Base-by-base conservation (phyloP, 2,797 vertebrate species). In the Limnodromus scolopaceus region DNA sequence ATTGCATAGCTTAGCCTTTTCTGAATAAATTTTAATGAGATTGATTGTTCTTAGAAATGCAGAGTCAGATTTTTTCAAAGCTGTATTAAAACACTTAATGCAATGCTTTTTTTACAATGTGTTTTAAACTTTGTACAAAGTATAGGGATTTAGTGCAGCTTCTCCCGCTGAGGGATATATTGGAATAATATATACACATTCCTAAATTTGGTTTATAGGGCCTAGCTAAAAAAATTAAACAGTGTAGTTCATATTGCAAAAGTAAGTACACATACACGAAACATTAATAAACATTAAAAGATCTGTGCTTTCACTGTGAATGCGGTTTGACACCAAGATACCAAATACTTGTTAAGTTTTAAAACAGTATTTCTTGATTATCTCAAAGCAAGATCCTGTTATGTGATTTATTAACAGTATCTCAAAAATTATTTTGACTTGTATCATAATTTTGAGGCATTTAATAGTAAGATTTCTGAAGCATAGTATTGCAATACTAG, bases 151-250 rank as follows among this genome's bases (percentile, higher is more conserved):
- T 78, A 70, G 45, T 84, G 13, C 39, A 70, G 10, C 43, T 91
- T 86, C 28, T 64, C 15, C 16, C 86, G 63, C 39, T 87, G 79
- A 65, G 48, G 41, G 5, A 2, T 78, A 32, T 91, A 54, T 49
- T 88, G 18, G 25, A 54, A 58, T 90, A 94, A 90, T 79, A 41
- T 64, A 79, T 64, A 34, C 24, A 51, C 22, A 53, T 81, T 89
- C 48, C 25, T 64, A 60, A 69, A 85, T 65, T 65, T 87, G 16
- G 22, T 72, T 90, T 93, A 69, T 72, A 72, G 13, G 17, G 11
- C 87, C 34, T 75, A 48, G 51, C 41, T 91, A 72, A 92, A 87
- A 87, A 93, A 82, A 61, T n/a, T 66, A 66, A 96, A 66, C 45
- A 75, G 15, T 55, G 7, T 76, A 45, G 32, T 78, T 95, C 32